Conservation (phyloP, 2,888 invertebrate species). For the Lutraria lutraria region DNA sequence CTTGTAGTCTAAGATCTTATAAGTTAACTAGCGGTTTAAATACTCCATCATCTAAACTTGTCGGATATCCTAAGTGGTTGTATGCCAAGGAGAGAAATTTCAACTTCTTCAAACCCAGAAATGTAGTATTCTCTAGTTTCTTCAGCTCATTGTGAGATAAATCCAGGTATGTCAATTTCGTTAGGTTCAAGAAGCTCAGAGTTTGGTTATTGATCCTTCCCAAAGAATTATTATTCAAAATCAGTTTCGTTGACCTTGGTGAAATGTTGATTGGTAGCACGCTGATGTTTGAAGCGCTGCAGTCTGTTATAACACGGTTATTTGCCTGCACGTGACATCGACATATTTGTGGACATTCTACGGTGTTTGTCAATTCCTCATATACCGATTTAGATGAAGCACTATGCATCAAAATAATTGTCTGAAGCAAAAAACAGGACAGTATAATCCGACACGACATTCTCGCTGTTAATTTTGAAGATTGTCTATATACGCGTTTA, state of each 20-base stretch:
- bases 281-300: neutral
- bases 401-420: neutral
- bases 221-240: neutral
- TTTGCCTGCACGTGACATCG: neutral
- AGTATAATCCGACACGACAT: no score
- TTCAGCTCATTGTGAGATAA: neutral
- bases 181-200: neutral
- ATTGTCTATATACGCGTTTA: no score
- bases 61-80: neutral
- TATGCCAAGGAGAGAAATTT: conserved; percentile 5
- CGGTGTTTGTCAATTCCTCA: neutral
- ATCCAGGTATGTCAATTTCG: neutral
- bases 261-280: neutral
- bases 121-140: neutral
- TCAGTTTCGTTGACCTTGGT: neutral
- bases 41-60: neutral
- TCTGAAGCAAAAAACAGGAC: no score
- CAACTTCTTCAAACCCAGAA: neutral
- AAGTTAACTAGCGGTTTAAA: neutral
- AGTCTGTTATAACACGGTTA: neutral
- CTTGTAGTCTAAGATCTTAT: neutral
- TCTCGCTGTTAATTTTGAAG: no score
- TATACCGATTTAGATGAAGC: neutral
- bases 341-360: neutral
- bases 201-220: neutral